These are phyloP conservation scores for Gymnocypris eckloni DNA, from an alignment of 2,797 vertebrate genomes.

Conservation along the genomic window DNA sequence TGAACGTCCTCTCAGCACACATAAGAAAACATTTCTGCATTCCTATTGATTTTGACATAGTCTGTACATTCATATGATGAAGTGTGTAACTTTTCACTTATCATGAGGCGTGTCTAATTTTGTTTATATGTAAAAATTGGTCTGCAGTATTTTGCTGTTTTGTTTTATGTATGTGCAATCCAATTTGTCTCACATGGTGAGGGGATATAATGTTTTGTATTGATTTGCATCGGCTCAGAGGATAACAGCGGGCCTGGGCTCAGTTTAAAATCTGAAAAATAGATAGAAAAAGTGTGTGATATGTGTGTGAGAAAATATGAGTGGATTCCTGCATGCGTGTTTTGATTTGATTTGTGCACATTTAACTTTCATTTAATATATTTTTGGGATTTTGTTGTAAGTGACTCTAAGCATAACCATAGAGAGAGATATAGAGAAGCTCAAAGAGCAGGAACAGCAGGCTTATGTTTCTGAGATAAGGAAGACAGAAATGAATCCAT, in stretches of 20 bases:
- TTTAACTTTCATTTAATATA: constrained; percentile 8
- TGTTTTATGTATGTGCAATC: constrained; percentile 57
- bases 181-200: constrained; percentile 70
- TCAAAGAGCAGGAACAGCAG: neutral
- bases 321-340: constrained; percentile 26
- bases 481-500: constrained; percentile 1
- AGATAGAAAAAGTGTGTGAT: constrained; percentile 55
- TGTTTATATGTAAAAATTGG: constrained; percentile 62
- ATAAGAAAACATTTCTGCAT: constrained; percentile 19
- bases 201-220: constrained; percentile 71
- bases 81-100: constrained; percentile 14
- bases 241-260: constrained; percentile 60
- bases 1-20: constrained; percentile 29
- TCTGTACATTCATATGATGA: neutral
- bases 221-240: constrained; percentile 70
- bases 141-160: constrained; percentile 40
- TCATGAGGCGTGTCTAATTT: constrained; percentile 31
- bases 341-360: constrained; percentile 6
- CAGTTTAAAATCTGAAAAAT: constrained; percentile 53
- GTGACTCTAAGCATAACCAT: constrained; percentile 15
- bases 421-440: neutral
- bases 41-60: neutral
- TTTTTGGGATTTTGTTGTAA: constrained; percentile 23
- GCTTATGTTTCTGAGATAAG: constrained; percentile 31
- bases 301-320: constrained; percentile 24